These are phyloP conservation scores for Alectoris magna DNA, from an alignment of 2,797 vertebrate species.

Conservation along the genomic window DNA sequence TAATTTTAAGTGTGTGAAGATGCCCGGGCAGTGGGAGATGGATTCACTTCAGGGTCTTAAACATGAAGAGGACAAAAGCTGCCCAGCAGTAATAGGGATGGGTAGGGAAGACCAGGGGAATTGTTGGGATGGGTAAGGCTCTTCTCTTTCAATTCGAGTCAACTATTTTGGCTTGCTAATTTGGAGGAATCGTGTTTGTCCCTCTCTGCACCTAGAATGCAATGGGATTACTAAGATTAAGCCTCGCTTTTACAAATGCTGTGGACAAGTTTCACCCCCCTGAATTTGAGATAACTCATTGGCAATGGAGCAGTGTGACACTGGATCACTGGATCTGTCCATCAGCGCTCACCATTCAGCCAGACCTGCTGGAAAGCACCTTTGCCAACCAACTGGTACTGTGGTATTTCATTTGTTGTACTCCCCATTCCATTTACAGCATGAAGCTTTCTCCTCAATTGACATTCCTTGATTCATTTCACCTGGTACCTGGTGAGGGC, in stretches of 20 bases:
- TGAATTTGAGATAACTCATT: rapidly evolving
- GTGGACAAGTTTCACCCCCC: not conserved
- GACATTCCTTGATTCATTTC: rapidly evolving
- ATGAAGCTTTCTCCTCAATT: rapidly evolving
- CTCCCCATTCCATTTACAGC: rapidly evolving
- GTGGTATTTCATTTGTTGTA: rapidly evolving
- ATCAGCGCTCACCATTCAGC: rapidly evolving
- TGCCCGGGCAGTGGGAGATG: rapidly evolving
- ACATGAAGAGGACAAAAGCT: not conserved
- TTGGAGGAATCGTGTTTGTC: not conserved
- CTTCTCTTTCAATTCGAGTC: not conserved
- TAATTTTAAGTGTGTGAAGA: rapidly evolving
- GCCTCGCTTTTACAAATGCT: not conserved
- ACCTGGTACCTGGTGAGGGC: rapidly evolving
- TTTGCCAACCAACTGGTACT: not conserved
- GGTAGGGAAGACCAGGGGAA: not conserved
- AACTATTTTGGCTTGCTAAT: not conserved
- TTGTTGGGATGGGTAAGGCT: not conserved
- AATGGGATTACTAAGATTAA: not conserved
- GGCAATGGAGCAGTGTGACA: not conserved
- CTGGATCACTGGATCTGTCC: not conserved
- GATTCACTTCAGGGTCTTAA: not conserved
- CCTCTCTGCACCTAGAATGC: not conserved
- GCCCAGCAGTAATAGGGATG: not conserved
- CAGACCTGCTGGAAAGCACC: not conserved